Base-by-base conservation (phyloP, 1,140 invertebrate species). In the Cherax destructor region DNA sequence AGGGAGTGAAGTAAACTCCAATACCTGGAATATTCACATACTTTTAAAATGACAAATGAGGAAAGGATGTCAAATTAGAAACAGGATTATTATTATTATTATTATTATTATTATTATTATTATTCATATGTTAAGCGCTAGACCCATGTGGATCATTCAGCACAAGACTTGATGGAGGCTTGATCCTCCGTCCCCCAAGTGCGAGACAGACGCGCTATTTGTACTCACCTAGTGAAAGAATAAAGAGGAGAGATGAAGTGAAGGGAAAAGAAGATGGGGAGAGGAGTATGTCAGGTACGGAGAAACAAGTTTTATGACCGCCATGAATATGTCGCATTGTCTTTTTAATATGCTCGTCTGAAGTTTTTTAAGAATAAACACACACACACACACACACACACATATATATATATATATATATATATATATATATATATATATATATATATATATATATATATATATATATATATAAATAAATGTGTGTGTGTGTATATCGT, bases 401-500 rank as follows among this genome's bases (percentile, higher is more conserved):
- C 13, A 78, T 78, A 78, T 78, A 78, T 78, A 78, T 78, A 78
- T 78, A 78, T 78, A 47, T 78, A 78, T 78, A 78, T 78, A 78
- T 78, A 78, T 78, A 78, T 78, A 78, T 69, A 69, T 69, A 69
- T 69, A 24, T 83, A 24, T 56, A 21, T 79, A 24, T 80, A 11
- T 80, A 11, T 52, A 24, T 80, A 24, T 80, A 24, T 56, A 24
- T 56, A 24, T 56, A 24, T 80, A 24, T 56, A 24, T 80, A 24
- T 80, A 24, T 80, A 24, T 80, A 24, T 80, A 24, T 80, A 83
- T 61, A 83, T 83, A 83, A 18, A 83, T 83, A 83, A n/a, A 81
- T 56, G 52, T 81, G n/a, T 81, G 52, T 81, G 52, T 81, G 52
- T 81, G 52, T 81, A 24, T 81, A 81, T 41, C 30, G 30, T 41